A percentile compares a stretch with the other conserved stretches of the same genome.
These are phyloP conservation scores for Falcaria lacertinaria DNA, from an alignment of 2,888 invertebrate species.

Conservation along the genomic window DNA sequence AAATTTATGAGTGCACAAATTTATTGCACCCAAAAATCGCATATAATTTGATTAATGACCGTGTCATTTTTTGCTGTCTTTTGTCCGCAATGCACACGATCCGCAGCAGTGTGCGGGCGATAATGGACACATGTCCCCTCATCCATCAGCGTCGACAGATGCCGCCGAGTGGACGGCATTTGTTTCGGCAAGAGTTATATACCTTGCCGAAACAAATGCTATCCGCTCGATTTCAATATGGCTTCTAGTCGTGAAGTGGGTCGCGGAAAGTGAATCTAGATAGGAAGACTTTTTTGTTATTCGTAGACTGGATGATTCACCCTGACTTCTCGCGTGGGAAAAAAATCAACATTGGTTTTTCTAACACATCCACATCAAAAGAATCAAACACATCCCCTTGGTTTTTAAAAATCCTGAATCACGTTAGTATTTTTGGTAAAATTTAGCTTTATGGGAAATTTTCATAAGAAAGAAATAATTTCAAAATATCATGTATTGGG, in stretches of 20 bases:
- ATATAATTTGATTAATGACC: slow-evolving; percentile 68
- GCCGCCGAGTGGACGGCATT: slow-evolving; percentile 51
- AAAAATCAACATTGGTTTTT: too few relatives aligned
- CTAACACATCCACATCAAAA: too few relatives aligned
- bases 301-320: too few relatives aligned
- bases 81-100: slow-evolving; percentile 33
- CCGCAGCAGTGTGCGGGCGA: slow-evolving; percentile 43
- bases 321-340: too few relatives aligned
- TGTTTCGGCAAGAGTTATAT: slow-evolving; percentile 48
- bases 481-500: too few relatives aligned
- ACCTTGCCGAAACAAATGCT: too few relatives aligned
- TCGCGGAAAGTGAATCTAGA: slow-evolving; percentile 4
- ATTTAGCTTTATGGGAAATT: too few relatives aligned
- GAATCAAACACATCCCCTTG: too few relatives aligned
- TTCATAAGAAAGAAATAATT: too few relatives aligned
- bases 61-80: slow-evolving; percentile 37
- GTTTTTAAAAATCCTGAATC: too few relatives aligned
- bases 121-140: slow-evolving; percentile 74
- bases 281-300: too few relatives aligned
- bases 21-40: slow-evolving; percentile 50
- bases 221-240: slow-evolving; percentile 43
- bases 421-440: too few relatives aligned
- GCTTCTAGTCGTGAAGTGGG: slow-evolving; percentile 19
- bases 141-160: slow-evolving; percentile 68
- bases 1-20: slow-evolving; percentile 37